Percentiles rank a stretch among this genome's conserved stretches.
These are phyloP conservation scores for Apus apus DNA, from an alignment of 2,113 vertebrate species.

Conservation along the genomic window DNA sequence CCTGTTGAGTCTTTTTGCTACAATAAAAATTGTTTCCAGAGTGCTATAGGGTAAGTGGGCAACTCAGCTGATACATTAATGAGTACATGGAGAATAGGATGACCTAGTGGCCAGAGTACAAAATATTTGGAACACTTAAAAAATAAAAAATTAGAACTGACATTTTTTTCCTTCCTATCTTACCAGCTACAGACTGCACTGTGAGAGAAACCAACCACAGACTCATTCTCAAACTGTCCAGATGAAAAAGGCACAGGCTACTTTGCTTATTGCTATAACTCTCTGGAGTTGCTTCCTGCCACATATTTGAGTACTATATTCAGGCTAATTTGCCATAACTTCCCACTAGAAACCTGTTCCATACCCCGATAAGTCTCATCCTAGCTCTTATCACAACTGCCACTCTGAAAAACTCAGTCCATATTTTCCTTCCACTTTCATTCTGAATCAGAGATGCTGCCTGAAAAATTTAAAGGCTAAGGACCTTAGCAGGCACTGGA, in stretches of 20 bases:
- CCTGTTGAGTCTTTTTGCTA: background rate
- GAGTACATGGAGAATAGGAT: background rate
- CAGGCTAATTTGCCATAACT: slow-evolving; percentile 52
- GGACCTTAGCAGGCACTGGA: background rate
- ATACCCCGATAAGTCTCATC: slow-evolving; percentile 11
- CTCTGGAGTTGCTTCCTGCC: slow-evolving; percentile 33
- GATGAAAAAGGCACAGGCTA: slow-evolving; percentile 47
- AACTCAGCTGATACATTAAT: background rate
- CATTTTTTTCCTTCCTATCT: background rate
- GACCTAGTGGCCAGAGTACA: background rate
- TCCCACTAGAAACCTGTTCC: slow-evolving; percentile 19
- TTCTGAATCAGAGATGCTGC: background rate
- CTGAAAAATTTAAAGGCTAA: slow-evolving; percentile 30
- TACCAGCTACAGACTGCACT: background rate
- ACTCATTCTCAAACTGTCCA: slow-evolving; percentile 54
- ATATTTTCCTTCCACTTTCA: slow-evolving; percentile 1
- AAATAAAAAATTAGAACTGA: background rate
- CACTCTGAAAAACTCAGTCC: background rate
- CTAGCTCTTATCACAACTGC: background rate
- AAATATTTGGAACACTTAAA: background rate
- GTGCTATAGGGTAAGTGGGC: background rate
- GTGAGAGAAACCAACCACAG: slow-evolving; percentile 42
- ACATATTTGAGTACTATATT: slow-evolving; percentile 44
- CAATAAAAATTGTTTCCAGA: background rate
- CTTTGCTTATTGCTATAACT: slow-evolving; percentile 49